These are phyloP conservation scores for Baccha elongata DNA, from an alignment of 2,888 invertebrate genomes.

Conservation along the genomic window DNA sequence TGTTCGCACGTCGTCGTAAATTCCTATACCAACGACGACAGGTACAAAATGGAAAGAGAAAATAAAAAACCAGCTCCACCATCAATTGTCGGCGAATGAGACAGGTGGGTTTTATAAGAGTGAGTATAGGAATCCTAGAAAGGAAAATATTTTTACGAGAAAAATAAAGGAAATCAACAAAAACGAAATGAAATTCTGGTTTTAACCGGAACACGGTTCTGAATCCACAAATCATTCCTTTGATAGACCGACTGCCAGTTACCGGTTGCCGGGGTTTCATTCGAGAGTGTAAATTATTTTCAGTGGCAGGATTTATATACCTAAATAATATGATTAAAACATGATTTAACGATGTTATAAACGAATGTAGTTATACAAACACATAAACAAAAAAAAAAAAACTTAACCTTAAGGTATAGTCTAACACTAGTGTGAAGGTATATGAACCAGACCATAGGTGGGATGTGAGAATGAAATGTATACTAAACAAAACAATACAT, in stretches of 20 bases:
- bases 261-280: constrained; percentile 5
- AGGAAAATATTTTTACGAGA: constrained; percentile 54
- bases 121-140: constrained; percentile 10
- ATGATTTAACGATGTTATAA: constrained; percentile 19
- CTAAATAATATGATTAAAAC: constrained; percentile 34
- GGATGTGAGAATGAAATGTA: no score
- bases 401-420: no score
- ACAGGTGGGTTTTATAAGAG: constrained; percentile 15
- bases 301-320: constrained; percentile 28
- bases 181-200: constrained; percentile 41
- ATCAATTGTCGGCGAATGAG: constrained; percentile 45
- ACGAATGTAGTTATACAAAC: constrained; percentile 8
- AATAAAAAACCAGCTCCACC: constrained; percentile 44
- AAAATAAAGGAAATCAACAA: constrained; percentile 35
- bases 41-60: constrained; percentile 25
- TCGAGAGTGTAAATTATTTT: constrained; percentile 27
- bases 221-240: constrained; percentile 50
- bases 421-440: no score
- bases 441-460: no score
- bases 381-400: no score
- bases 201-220: constrained; percentile 44
- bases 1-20: constrained; percentile 60
- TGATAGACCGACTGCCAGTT: constrained; percentile 41
- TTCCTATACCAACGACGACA: constrained; percentile 30
- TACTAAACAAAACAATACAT: no score